Percentiles rank a stretch among this genome's conserved stretches.
phyloP scores from a whole-genome alignment of 2,113 vertebrate genomes.

The Beaufortia kweichowensis region DNA sequence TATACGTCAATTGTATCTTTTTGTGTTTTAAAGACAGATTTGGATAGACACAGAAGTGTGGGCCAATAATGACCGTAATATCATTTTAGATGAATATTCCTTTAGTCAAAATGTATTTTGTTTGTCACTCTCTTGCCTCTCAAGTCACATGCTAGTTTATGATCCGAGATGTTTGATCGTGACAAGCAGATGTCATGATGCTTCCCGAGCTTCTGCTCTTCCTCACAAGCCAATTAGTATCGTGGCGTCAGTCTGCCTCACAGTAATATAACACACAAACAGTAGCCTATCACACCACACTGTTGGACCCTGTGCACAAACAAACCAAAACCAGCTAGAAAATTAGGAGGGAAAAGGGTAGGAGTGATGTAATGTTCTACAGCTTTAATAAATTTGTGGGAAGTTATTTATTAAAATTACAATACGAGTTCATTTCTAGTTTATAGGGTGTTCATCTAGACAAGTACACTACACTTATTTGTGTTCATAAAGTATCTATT shows the following conservation, averaged over 20 bases:
- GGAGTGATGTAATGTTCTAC: neutral
- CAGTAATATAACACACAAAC: constrained; percentile 69
- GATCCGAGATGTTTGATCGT: neutral
- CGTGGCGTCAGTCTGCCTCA: constrained; percentile 66
- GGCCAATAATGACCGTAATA: no score
- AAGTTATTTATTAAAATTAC: neutral
- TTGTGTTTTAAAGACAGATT: no score
- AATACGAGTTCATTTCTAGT: no score
- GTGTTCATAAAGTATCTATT: neutral
- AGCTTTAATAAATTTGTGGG: neutral
- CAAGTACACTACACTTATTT: neutral
- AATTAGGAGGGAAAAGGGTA: constrained; percentile 14
- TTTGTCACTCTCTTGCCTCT: neutral
- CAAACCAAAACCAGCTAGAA: constrained; percentile 44
- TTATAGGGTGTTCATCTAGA: neutral
- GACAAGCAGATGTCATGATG: constrained; percentile 45
- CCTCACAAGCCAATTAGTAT: constrained; percentile 70
- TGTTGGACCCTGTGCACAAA: constrained; percentile 67
- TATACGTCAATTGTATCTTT: no score
- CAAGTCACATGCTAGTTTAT: neutral
- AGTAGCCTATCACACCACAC: constrained; percentile 69
- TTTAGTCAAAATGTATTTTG: neutral
- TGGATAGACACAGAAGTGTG: no score
- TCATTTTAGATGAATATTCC: no score
- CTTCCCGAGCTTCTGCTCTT: constrained; percentile 53